Percentiles rank a stretch among this genome's conserved stretches.
Evolutionary conservation across 2,888 invertebrate species (phyloP).

Genomic region (Lycia hirtaria): DNA sequence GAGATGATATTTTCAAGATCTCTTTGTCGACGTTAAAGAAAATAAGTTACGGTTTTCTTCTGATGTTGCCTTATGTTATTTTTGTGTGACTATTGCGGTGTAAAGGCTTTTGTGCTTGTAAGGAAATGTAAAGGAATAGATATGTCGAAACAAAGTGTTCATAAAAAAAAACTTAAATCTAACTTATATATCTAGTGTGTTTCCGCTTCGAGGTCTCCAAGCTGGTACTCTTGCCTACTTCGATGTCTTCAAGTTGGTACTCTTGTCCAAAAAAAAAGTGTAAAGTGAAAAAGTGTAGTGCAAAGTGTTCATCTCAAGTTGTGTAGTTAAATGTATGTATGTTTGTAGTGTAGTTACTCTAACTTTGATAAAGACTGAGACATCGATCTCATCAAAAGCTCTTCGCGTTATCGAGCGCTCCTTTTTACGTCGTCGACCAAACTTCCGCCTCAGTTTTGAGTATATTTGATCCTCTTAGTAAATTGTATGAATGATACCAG

Average conservation of each 20-base stretch:
- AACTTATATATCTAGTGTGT: no score
- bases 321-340: not conserved
- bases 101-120: conserved; percentile 10
- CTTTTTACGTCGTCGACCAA: conserved; percentile 44
- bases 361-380: conserved; percentile 22
- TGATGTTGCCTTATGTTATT: conserved; percentile 42
- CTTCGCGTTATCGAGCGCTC: conserved; percentile 42
- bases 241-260: no score
- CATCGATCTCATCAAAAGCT: conserved; percentile 35
- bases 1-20: conserved; percentile 51
- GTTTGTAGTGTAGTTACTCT: conserved; percentile 13
- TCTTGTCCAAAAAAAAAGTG: no score
- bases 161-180: no score
- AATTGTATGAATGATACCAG: conserved; percentile 57
- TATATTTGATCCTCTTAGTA: conserved; percentile 52
- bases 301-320: not conserved
- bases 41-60: conserved; percentile 51
- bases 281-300: no score
- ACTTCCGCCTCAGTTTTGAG: conserved; percentile 44
- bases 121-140: not conserved
- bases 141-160: conserved; percentile 7
- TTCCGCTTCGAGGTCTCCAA: no score
- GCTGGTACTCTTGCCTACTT: no score
- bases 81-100: conserved; percentile 38
- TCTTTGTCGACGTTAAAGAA: conserved; percentile 49